Conservation (phyloP, 2,113 vertebrate genomes). For the Choloepus hoffmanni region DNA sequence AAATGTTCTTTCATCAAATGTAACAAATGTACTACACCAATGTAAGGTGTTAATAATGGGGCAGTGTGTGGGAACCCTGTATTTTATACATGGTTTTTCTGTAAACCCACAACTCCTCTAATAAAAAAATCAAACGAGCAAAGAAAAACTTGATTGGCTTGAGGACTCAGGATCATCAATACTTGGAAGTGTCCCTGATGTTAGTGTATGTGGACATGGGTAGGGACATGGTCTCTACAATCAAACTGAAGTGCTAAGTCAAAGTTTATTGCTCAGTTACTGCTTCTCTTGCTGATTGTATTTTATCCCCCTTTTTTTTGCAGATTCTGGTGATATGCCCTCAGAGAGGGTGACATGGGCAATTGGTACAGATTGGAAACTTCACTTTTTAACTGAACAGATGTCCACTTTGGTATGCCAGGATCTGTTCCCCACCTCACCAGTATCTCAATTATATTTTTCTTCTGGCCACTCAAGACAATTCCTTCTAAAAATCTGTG, state of each 20-base stretch:
- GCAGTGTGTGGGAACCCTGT: too few relatives aligned
- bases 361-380: not conserved
- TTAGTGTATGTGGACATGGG: not conserved
- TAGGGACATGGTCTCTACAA: not conserved
- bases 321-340: not conserved
- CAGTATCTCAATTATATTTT: not conserved
- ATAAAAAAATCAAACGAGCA: too few relatives aligned
- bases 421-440: not conserved
- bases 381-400: not conserved
- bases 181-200: not conserved
- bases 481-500: not conserved
- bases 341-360: not conserved
- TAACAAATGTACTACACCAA: too few relatives aligned
- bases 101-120: too few relatives aligned
- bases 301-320: not conserved
- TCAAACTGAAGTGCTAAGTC: not conserved
- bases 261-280: not conserved
- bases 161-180: not conserved
- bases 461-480: not conserved
- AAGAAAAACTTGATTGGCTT: not conserved
- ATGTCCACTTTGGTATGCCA: not conserved
- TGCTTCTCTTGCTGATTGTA: not conserved
- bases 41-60: too few relatives aligned
- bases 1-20: too few relatives aligned
- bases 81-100: too few relatives aligned